phyloP scores from a whole-genome alignment of 1,140 invertebrate species.

The Psilanteris sp. region DNA sequence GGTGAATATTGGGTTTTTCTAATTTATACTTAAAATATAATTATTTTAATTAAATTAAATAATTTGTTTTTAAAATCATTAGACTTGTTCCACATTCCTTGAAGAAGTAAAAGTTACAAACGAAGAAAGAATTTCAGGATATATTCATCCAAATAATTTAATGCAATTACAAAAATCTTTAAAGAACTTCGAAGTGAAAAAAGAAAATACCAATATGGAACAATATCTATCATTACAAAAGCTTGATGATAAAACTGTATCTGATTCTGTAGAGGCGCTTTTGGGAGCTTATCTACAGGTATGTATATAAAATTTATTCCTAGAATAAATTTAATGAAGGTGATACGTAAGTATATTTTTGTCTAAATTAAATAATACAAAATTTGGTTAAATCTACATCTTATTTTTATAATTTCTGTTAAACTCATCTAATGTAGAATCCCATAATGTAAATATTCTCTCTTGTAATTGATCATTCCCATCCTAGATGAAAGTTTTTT shows the following conservation, averaged over 20 bases:
- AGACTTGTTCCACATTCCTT: slow-evolving; percentile 74
- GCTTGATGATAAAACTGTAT: slow-evolving; percentile 84
- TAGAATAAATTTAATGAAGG: background rate
- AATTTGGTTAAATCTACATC: no score
- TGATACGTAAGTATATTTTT: no score
- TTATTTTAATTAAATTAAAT: background rate
- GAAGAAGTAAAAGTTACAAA: slow-evolving; percentile 75
- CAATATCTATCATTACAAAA: slow-evolving; percentile 78
- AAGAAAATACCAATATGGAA: slow-evolving; percentile 72
- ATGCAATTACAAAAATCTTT: slow-evolving; percentile 58
- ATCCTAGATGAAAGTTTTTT: no score
- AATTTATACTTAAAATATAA: no score
- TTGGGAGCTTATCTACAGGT: slow-evolving; percentile 88
- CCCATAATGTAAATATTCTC: no score
- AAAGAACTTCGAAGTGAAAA: slow-evolving; percentile 57
- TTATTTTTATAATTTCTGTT: no score
- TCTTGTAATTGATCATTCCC: no score
- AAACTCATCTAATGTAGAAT: no score
- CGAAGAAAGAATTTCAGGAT: slow-evolving; percentile 74
- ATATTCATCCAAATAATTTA: slow-evolving; percentile 50
- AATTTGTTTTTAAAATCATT: background rate
- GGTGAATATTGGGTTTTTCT: slow-evolving; percentile 61
- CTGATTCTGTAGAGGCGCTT: slow-evolving; percentile 91
- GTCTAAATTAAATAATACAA: no score
- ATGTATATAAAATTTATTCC: background rate